Evolutionary conservation across 2,113 vertebrate genomes (phyloP), one percentile per base, ranked within the genome.

Genomic region (Zonotrichia leucophrys): DNA sequence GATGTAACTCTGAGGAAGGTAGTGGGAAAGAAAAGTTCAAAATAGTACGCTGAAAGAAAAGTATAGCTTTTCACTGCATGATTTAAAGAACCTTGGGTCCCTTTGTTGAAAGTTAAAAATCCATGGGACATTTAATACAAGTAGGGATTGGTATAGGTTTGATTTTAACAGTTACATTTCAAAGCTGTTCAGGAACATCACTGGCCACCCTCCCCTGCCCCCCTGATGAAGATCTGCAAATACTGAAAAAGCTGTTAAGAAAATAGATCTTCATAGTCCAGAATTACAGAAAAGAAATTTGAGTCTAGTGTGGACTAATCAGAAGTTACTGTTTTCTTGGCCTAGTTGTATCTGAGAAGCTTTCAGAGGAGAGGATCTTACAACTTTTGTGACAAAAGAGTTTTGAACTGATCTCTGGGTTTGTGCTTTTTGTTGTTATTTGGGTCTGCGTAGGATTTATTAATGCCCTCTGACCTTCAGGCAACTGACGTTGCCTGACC

Each of bases 181-280:
- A 67, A n/a, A 82, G 27, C 58, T 92, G 21, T 60, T 63, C 24
- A 68, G 41, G 23, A 68, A 17, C 5, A 44, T 37, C 20, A 78
- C 5, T 87, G 49, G 27, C 18, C 30, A 5, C 21, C 22, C 12
- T 19, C 9, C 2, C 11, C 7, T 31, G 18, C 53, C 2, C 0
- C 8, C 55, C 58, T n/a, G 25, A 69, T 37, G 67, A 63, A 67
- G 17, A 58, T 75, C 12, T 55, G 16, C 16, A 79, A 60, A 73
- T 80, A 41, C 5, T 52, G 44, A 76, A 83, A 85, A 87, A 79
- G 18, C 15, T 83, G 5, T 6, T 66, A 56, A 55, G 27, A 64
- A 66, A 49, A 63, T 10, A 24, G 3, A 8, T 15, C 3, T 59
- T 85, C 0, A 0, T 87, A n/a, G 62, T 88, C 31, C 42, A 67